These are phyloP conservation scores for Drosophila tristis DNA, from an alignment of 1,140 invertebrate genomes.

Conservation along the genomic window DNA sequence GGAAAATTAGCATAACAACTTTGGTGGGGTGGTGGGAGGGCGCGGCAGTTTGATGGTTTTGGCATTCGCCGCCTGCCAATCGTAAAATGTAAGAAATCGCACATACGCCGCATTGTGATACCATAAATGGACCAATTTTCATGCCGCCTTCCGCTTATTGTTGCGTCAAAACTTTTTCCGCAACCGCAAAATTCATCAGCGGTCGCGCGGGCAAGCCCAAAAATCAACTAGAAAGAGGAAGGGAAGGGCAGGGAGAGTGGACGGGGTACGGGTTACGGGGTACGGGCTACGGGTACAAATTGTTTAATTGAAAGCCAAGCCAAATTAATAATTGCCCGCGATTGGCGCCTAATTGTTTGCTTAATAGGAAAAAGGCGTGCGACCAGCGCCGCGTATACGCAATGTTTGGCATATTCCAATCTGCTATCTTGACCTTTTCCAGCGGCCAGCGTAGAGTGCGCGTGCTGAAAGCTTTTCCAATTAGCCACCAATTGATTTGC, in stretches of 20 bases:
- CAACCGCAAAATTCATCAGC: conserved; percentile 17
- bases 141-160: conserved; percentile 50
- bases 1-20: conserved; percentile 75
- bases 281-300: conserved; percentile 42
- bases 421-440: conserved; percentile 49
- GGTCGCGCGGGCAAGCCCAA: conserved; percentile 2
- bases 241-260: neutral
- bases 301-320: conserved; percentile 76
- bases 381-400: conserved; percentile 67
- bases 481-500: conserved; percentile 75
- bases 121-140: conserved; percentile 76
- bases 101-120: conserved; percentile 56
- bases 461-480: conserved; percentile 70
- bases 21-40: conserved; percentile 5
- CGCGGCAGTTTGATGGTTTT: conserved; percentile 49
- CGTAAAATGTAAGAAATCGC: conserved; percentile 73
- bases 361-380: conserved; percentile 64
- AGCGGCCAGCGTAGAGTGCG: conserved; percentile 4
- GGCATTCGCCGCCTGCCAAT: conserved; percentile 58
- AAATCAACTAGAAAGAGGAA: conserved; percentile 19
- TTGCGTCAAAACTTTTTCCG: conserved; percentile 28
- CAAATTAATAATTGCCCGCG: conserved; percentile 76
- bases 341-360: conserved; percentile 75
- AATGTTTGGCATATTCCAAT: conserved; percentile 45
- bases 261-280: conserved; percentile 1